A percentile compares a stretch with the other conserved stretches of the same genome.
Evolutionary conservation across 2,113 vertebrate species (phyloP).

Genomic region (Dromaius novaehollandiae): DNA sequence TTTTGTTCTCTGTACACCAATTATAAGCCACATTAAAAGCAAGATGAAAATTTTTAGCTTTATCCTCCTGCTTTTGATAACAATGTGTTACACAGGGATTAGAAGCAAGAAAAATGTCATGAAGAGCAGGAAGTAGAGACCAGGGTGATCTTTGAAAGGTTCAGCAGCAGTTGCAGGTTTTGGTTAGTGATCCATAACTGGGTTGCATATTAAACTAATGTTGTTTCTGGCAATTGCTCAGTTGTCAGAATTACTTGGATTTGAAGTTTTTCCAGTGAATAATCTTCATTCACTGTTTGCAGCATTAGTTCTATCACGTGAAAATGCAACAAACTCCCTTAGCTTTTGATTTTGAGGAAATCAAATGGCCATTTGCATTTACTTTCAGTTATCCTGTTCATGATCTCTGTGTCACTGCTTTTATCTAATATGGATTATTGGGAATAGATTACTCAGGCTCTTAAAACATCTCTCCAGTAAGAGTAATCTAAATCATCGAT

Average conservation of each 20-base stretch:
- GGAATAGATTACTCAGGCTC: neutral
- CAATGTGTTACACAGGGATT: neutral
- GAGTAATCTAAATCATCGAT: neutral
- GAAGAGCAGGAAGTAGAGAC: neutral
- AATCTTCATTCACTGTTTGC: neutral
- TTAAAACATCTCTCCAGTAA: neutral
- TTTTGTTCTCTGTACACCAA: neutral
- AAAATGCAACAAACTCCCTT: neutral
- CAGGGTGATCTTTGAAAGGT: neutral
- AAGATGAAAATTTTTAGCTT: neutral
- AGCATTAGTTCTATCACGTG: neutral
- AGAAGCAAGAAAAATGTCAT: neutral
- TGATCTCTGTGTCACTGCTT: neutral
- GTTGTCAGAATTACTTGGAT: neutral
- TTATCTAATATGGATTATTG: neutral
- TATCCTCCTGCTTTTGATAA: neutral
- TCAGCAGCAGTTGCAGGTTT: neutral
- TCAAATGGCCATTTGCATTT: rapidly evolving
- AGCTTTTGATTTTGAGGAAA: neutral
- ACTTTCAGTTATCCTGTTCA: rapidly evolving
- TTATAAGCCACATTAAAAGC: neutral
- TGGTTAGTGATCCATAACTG: neutral
- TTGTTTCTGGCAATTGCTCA: neutral
- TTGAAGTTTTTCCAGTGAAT: neutral
- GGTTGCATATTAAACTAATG: neutral